Evolutionary conservation across 2,888 invertebrate genomes (phyloP).

Genomic region (Candidula unifasciata): DNA sequence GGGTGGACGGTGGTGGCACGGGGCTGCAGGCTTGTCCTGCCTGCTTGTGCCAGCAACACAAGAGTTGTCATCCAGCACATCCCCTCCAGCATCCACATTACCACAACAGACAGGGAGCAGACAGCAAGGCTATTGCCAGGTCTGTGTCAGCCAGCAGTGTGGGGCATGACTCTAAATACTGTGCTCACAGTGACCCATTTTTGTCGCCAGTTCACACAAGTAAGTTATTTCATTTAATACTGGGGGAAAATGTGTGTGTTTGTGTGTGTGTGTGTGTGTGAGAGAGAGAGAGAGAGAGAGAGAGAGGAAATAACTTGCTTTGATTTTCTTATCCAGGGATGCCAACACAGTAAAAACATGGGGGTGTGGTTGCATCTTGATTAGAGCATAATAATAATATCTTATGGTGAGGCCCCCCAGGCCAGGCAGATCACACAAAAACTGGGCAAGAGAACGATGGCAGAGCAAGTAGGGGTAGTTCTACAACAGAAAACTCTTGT

Average conservation of each 20-base stretch:
- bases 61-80: slow-evolving; percentile 2
- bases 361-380: too few species aligned
- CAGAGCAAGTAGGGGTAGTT: too few species aligned
- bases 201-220: slow-evolving; percentile 30
- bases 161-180: slow-evolving; percentile 34
- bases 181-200: slow-evolving; percentile 12
- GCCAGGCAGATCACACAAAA: too few species aligned
- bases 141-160: slow-evolving; percentile 38
- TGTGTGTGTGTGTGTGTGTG: not conserved
- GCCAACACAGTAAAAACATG: too few species aligned
- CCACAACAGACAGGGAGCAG: not conserved
- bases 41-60: not conserved
- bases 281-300: not conserved
- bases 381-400: too few species aligned
- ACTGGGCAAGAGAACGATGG: too few species aligned
- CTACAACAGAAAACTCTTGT: too few species aligned
- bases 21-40: not conserved
- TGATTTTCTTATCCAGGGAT: too few species aligned
- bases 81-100: slow-evolving; percentile 16
- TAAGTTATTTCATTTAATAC: not conserved
- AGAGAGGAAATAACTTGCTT: too few species aligned
- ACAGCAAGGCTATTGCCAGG: slow-evolving; percentile 23
- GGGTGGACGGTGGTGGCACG: not conserved
- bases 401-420: too few species aligned
- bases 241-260: not conserved